A percentile compares a stretch with the other conserved stretches of the same genome.
These are phyloP conservation scores for Colinus virginianus DNA, from an alignment of 2,113 vertebrate genomes.

Conservation along the genomic window DNA sequence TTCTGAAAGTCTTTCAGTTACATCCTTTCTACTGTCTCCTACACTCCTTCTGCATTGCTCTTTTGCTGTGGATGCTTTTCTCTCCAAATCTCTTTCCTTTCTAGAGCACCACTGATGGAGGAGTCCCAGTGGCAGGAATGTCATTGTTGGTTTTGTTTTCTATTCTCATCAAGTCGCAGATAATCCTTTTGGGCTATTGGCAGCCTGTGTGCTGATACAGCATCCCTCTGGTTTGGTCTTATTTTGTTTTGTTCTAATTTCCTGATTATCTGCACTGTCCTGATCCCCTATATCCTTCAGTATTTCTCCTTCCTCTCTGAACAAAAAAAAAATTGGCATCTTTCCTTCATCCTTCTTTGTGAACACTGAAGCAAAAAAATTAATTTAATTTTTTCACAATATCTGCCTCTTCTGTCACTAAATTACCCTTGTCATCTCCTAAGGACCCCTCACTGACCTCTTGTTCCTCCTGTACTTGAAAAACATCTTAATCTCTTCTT, in stretches of 20 bases:
- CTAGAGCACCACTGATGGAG: background rate
- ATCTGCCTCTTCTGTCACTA: conserved; percentile 56
- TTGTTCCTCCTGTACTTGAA: conserved; percentile 65
- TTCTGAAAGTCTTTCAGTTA: background rate
- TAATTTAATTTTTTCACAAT: conserved; percentile 56
- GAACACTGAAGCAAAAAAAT: conserved; percentile 42
- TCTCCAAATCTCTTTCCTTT: background rate
- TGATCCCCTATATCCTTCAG: conserved; percentile 50
- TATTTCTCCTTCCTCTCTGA: conserved; percentile 38
- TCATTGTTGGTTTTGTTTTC: conserved; percentile 51
- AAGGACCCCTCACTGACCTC: conserved; percentile 60
- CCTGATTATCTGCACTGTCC: conserved; percentile 46
- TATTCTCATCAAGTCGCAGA: conserved; percentile 29
- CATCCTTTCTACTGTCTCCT: background rate
- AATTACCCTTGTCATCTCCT: conserved; percentile 68
- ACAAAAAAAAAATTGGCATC: conserved; percentile 31
- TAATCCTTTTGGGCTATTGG: conserved; percentile 46
- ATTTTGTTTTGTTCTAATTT: conserved; percentile 66
- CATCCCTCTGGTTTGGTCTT: conserved; percentile 42
- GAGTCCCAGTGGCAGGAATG: background rate
- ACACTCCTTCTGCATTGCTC: background rate
- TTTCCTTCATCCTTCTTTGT: conserved; percentile 50
- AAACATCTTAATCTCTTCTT: conserved; percentile 69
- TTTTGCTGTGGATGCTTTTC: background rate
- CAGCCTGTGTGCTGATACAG: conserved; percentile 12